Conservation (phyloP, 2,797 vertebrate genomes). For the Onychomys arenicola region DNA sequence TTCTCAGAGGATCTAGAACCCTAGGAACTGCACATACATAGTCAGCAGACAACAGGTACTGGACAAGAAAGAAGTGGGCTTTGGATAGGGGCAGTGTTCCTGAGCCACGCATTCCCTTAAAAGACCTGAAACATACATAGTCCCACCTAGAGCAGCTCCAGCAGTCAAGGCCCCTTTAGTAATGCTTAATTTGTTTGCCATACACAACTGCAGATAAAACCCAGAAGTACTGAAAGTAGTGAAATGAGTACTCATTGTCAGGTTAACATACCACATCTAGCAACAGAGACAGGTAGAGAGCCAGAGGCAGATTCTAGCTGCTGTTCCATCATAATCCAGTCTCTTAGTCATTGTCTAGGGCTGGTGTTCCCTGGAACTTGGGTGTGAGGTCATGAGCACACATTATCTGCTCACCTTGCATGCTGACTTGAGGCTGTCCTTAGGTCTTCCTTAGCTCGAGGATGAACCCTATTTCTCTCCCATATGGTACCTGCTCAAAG, state of each 20-base stretch:
- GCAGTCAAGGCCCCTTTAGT: neutral
- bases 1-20: neutral
- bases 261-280: neutral
- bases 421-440: neutral
- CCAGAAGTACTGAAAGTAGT: neutral
- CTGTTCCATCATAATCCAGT: neutral
- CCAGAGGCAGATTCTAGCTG: neutral
- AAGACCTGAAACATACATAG: neutral
- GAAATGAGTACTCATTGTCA: neutral
- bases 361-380: neutral
- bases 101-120: neutral
- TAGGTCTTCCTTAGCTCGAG: neutral
- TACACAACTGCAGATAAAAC: neutral
- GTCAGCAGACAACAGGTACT: neutral
- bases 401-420: neutral
- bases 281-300: neutral
- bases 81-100: neutral
- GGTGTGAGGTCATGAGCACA: neutral
- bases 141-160: neutral
- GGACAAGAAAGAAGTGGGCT: neutral
- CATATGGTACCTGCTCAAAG: neutral
- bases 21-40: neutral
- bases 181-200: neutral
- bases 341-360: neutral
- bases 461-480: neutral